Evolutionary conservation across 2,797 vertebrate species (phyloP), one percentile per base, ranked within the genome.

Genomic region (Dromococcyx pavoninus): DNA sequence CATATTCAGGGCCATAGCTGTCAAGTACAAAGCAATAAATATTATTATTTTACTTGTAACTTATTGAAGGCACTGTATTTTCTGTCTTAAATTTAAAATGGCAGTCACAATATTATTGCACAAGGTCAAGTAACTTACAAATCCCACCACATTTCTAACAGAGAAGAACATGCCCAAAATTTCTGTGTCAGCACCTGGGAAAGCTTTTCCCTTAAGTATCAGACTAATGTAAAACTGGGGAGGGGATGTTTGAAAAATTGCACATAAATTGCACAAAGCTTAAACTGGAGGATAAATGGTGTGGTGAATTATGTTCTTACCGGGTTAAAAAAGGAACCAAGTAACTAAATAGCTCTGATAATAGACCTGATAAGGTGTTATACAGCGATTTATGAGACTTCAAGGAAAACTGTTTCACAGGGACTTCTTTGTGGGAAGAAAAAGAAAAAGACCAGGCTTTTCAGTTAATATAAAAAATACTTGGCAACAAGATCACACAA

Each of bases 311-410:
- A 90, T 58, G 78, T 70, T 88, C 83, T 87, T 81, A 87, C 4
- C 9, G 91, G 81, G 64, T 89, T 92, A 79, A 87, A 92, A 95
- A 90, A 72, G 48, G 54, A 95, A 90, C 88, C 78, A 91, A 96
- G 62, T 75, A 81, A 91, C 86, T 83, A 91, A 93, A 89, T 58
- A 94, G 66, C n/a, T 93, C 50, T 84, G 86, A 95, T 91, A 96
- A 93, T 78, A 43, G 79, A 86, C 43, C 61, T 78, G 89, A 94
- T 91, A 94, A 90, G 58, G 46, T 75, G 76, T 44, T 78, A 93
- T 4, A 17, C 23, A 50, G 75, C 62, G 76, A 93, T 94, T 93
- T 93, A 88, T 9, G 39, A 33, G 54, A 90, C 73, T 84, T 91
- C 46, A 88, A 74, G 89, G 81, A 86, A 89, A 94, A 69, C 51